Base-by-base conservation (phyloP, 2,888 invertebrate species). In the Pandemis cinnamomeana region DNA sequence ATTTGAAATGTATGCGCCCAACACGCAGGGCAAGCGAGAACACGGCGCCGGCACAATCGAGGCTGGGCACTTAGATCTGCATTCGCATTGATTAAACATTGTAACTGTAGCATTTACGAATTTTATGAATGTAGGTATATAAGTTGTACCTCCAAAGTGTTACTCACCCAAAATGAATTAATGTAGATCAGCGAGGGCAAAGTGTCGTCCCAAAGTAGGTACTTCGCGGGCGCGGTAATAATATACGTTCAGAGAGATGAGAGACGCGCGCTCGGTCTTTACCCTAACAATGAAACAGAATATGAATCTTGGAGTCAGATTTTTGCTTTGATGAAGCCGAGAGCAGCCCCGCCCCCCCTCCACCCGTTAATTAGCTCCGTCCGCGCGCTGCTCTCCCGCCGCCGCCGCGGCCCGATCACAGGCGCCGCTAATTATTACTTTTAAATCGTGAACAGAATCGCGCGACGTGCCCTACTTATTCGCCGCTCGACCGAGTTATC, bases 281-380 rank as follows among this genome's bases (percentile, higher is more conserved):
- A 8, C 20, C 8, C 8, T 55, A 53, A 55, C 55, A 55, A 55
- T 20, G 20, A 55, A 55, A 55, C 55, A 55, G 55, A 55, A 55
- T 55, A 55, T 55, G 55, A 55, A 20, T 20, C 55, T 20, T 20
- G 55, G 20, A 55, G 55, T 55, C 55, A 20, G 20, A 55, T 55
- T 55, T 55, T 55, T 55, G 20, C 55, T 55, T 55, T 55, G 55
- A 55, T 55, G 20, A 20, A 20, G 55, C 8, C 8, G 55, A 55
- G 55, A 20, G 20, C 51, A 13, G 51, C 51, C n/a, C n/a, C 51
- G 15, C 51, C 6, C 51, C 55, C 15, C 8, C 55, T 20, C 55
- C 20, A 20, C 7, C 55, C 55, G 20, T 55, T 55, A 55, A 55
- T 55, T 55, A 55, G 20, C 51, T 53, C 55, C 20, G 20, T 55